Conservation (phyloP, 2,888 invertebrate genomes). For the Papilio demoleus region DNA sequence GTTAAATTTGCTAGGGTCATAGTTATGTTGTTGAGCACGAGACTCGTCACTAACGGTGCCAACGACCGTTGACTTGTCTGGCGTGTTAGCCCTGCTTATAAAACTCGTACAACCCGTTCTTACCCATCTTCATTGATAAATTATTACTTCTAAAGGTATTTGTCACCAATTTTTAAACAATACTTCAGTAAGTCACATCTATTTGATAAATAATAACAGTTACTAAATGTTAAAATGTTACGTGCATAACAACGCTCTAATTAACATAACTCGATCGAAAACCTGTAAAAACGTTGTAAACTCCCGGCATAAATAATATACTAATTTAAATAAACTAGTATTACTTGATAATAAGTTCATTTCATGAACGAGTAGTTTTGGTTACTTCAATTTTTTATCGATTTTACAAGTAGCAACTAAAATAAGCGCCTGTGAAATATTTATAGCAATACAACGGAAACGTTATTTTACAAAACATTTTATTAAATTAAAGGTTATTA, state of each 20-base stretch:
- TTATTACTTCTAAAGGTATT: no score
- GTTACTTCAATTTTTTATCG: background rate
- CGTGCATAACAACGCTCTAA: constrained; percentile 2
- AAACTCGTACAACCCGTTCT: constrained; percentile 27
- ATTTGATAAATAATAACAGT: no score
- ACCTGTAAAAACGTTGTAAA: background rate
- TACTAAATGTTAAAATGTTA: background rate
- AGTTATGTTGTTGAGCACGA: background rate
- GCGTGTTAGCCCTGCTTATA: constrained; percentile 16
- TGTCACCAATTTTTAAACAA: no score
- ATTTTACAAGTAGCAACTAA: background rate
- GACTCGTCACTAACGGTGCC: constrained; percentile 1
- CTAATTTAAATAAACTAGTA: background rate
- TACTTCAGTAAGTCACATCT: no score
- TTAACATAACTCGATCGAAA: constrained; percentile 3
- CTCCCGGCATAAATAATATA: background rate
- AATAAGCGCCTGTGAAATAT: constrained; percentile 4
- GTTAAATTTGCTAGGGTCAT: background rate
- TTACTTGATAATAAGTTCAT: background rate
- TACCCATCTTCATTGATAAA: constrained; percentile 1
- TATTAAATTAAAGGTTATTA: background rate
- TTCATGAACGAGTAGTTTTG: background rate
- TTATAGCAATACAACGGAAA: constrained; percentile 13
- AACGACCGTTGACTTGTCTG: constrained; percentile 21
- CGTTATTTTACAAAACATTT: background rate